A percentile compares a stretch with the other conserved stretches of the same genome.
phyloP scores from a whole-genome alignment of 2,888 invertebrate species.

The Lepidocyrtoides sp. region DNA sequence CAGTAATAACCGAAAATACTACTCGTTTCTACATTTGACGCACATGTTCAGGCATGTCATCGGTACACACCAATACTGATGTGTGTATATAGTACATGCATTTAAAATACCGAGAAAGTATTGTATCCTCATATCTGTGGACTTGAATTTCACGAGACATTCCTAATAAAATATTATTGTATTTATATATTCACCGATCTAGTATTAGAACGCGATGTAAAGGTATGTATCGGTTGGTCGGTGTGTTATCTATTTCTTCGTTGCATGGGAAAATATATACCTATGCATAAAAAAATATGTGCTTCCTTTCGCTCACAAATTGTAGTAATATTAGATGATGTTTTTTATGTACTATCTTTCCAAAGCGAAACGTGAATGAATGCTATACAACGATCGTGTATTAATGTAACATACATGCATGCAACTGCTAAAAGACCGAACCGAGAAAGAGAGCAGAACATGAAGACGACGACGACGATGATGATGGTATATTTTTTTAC shows the following conservation, averaged over 20 bases:
- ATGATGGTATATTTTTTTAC: neutral
- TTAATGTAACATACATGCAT: no score
- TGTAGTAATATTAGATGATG: no score
- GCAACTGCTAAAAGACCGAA: neutral
- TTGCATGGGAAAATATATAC: no score
- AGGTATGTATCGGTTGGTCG: no score
- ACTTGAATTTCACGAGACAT: slow-evolving; percentile 29
- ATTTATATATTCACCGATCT: no score
- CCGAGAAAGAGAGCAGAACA: slow-evolving; percentile 28
- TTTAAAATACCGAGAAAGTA: neutral
- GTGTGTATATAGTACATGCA: neutral
- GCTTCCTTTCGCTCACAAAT: no score
- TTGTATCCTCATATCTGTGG: slow-evolving; percentile 3
- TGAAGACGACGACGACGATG: neutral
- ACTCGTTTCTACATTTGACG: neutral
- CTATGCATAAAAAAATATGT: no score
- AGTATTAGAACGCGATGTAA: no score
- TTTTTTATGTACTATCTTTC: neutral
- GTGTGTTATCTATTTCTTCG: no score
- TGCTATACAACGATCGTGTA: no score
- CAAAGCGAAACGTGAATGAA: slow-evolving; percentile 43
- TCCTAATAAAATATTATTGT: neutral
- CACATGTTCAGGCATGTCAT: neutral
- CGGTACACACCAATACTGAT: neutral
- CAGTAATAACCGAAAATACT: slow-evolving; percentile 4